A percentile compares a stretch with the other conserved stretches of the same genome.
phyloP scores from a whole-genome alignment of 2,888 invertebrate species.

The Ypsolopha scabrella region DNA sequence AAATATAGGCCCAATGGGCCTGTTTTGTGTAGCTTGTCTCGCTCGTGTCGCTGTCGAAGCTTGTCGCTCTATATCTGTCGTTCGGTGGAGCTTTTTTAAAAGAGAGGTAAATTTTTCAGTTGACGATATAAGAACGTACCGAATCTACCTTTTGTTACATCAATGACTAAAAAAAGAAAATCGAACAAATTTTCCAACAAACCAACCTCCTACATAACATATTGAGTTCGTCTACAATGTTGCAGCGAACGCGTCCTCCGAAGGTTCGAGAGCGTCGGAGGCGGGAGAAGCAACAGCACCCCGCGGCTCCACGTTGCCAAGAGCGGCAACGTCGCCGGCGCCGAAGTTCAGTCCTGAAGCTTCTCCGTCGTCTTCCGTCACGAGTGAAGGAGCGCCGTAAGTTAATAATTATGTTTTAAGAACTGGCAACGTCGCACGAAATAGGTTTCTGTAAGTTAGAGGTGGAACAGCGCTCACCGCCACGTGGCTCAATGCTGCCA shows the following conservation, averaged over 20 bases:
- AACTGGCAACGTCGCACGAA: not conserved
- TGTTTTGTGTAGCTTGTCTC: too few species aligned
- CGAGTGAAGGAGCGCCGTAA: conserved; percentile 83
- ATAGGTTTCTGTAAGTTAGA: too few species aligned
- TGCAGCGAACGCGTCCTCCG: conserved; percentile 66
- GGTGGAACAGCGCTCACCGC: conserved; percentile 62
- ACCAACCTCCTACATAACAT: conserved; percentile 1
- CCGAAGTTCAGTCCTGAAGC: conserved; percentile 84
- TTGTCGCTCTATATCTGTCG: too few species aligned
- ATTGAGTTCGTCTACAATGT: conserved; percentile 37
- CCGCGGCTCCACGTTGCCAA: conserved; percentile 50
- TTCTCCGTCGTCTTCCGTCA: conserved; percentile 89
- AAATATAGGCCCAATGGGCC: too few species aligned
- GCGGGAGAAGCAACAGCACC: conserved; percentile 63
- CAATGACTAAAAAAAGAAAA: not conserved
- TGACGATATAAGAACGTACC: too few species aligned
- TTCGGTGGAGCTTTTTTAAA: too few species aligned
- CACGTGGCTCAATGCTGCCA: conserved; percentile 50
- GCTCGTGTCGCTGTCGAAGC: too few species aligned
- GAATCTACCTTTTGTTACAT: too few species aligned
- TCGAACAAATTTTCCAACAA: not conserved
- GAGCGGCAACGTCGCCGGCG: conserved; percentile 52
- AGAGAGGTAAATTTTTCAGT: too few species aligned
- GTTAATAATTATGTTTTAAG: conserved; percentile 16
- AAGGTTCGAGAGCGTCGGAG: conserved; percentile 60